Evolutionary conservation across 2,113 vertebrate genomes (phyloP), one percentile per base, ranked within the genome.

Genomic region (Nannobrachium achirus): DNA sequence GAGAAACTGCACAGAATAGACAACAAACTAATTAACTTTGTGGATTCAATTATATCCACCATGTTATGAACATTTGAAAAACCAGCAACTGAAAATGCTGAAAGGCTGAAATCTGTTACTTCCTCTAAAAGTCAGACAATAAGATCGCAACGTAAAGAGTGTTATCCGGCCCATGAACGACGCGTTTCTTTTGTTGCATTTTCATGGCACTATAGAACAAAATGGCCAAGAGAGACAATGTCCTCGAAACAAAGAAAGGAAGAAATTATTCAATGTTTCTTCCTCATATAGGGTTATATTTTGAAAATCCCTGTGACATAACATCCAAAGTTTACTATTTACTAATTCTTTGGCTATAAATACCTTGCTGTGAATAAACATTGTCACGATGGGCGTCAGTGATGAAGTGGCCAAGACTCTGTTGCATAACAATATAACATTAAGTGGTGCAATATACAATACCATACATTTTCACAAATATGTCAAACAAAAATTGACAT

Each of bases 231-330:
- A 13, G 42, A 56, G 10, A 68, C 33, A 15, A 53, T 59, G 38
- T 56, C 19, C 52, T 18, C 71, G 70, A 63, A 76, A 88, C 79
- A 85, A 87, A 80, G 80, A 66, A 76, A 69, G 84, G 86, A 88
- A 90, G 83, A 90, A 91, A 90, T 86, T 69, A 79, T 53, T 76
- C 76, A 73, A 48, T 52, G 10, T 55, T 64, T 66, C 63, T 25
- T 63, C 71, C 18, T 16, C 53, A 4, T 51, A 39, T 58, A 69
- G 20, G 13, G 38, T 10, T 71, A 16, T 63, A 76, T 76, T 78
- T 79, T 68, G 76, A 64, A 63, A 4, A 80, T 80, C 77, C 71
- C 84, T 83, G 9, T 19, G 4, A 45, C 25, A n/a, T 41, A 7
- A 56, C 58, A 25, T 14, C 70, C 66, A 56, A 18, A 79, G 82